Conservation (phyloP, 2,888 invertebrate species). For the Hypena proboscidalis region DNA sequence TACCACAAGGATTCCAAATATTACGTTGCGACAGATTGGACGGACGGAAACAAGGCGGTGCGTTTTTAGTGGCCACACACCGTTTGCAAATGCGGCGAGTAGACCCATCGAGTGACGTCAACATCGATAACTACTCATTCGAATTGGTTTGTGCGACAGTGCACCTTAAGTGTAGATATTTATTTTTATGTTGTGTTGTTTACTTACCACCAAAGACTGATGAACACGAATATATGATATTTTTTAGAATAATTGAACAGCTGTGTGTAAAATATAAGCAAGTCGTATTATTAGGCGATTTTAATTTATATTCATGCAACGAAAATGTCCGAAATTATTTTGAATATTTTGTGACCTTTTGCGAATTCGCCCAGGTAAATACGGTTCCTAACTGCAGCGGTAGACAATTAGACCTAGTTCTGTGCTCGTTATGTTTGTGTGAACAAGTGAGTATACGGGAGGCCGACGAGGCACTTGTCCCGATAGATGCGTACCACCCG, state of each 20-base stretch:
- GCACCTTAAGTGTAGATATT: conserved; percentile 13
- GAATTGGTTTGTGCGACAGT: conserved; percentile 28
- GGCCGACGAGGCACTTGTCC: conserved; percentile 15
- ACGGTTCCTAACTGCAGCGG: conserved; percentile 15
- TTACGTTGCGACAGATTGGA: too few species aligned
- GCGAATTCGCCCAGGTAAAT: conserved; percentile 26
- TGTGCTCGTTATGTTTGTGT: conserved; percentile 6
- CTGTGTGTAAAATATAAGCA: conserved; percentile 20
- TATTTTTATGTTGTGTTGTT: conserved; percentile 29
- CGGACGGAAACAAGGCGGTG: too few species aligned
- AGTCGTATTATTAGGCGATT: conserved; percentile 4
- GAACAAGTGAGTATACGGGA: conserved; percentile 10
- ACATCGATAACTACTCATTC: conserved; percentile 15
- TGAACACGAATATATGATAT: conserved; percentile 22
- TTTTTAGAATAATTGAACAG: conserved; percentile 19
- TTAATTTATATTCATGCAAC: conserved; percentile 28
- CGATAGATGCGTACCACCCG: conserved; percentile 27
- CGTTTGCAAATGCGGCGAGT: conserved; percentile 13
- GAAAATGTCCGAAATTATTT: conserved; percentile 14
- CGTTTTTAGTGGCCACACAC: neutral
- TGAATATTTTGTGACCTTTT: conserved; percentile 4
- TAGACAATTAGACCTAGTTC: conserved; percentile 21
- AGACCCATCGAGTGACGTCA: conserved; percentile 1
- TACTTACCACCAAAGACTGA: conserved; percentile 29
- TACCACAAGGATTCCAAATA: neutral